Evolutionary conservation across 2,113 vertebrate species (phyloP).

Genomic region (Nymphicus hollandicus): DNA sequence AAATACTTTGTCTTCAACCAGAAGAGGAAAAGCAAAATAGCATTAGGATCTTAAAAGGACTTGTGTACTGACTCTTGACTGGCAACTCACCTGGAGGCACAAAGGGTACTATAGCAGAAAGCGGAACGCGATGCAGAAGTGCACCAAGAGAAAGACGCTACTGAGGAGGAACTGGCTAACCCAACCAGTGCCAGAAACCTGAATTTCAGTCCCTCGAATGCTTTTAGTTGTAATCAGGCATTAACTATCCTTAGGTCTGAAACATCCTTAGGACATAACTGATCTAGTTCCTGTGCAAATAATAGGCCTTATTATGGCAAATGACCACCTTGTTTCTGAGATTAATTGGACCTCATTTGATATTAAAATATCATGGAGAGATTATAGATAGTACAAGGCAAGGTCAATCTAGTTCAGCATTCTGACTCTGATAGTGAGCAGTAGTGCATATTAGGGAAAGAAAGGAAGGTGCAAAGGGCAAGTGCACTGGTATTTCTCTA

Average conservation of each 20-base stretch:
- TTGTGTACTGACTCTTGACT: background rate
- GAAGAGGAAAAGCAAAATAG: background rate
- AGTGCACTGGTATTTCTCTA: background rate
- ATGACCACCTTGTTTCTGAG: background rate
- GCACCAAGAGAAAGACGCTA: background rate
- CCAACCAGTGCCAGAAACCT: background rate
- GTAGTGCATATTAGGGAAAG: background rate
- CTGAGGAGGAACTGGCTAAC: background rate
- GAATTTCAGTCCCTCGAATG: background rate
- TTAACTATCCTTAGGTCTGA: background rate
- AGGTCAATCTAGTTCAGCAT: background rate
- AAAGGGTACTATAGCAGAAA: background rate
- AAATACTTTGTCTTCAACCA: background rate
- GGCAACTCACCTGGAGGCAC: background rate
- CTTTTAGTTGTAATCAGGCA: background rate
- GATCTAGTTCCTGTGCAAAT: background rate
- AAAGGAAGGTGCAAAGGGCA: background rate
- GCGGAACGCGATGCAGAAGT: background rate
- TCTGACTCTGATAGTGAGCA: background rate
- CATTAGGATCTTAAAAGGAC: background rate
- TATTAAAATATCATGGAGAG: background rate
- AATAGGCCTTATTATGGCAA: background rate
- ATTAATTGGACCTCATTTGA: background rate
- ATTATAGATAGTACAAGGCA: background rate
- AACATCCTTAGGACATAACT: background rate